phyloP scores from a whole-genome alignment of 2,113 vertebrate genomes.

The Illadopsis cleaveri region DNA sequence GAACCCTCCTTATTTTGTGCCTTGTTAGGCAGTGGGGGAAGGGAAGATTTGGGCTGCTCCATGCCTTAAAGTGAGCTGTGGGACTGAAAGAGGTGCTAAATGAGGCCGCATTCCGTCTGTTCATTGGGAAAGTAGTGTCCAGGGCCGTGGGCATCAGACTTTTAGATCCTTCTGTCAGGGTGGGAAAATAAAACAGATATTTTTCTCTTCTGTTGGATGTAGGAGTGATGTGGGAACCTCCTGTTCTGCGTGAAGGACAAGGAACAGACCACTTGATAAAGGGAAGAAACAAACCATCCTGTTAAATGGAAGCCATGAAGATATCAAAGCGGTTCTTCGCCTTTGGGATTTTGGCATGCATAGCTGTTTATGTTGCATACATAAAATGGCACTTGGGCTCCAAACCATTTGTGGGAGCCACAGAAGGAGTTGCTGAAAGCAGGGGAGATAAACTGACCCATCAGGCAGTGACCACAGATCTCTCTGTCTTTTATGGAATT shows the following conservation, averaged over 20 bases:
- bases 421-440: neutral
- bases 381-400: conserved; percentile 79
- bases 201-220: neutral
- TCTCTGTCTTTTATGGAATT: conserved; percentile 82
- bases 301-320: conserved; percentile 80
- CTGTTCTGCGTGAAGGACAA: neutral
- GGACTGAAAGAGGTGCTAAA: neutral
- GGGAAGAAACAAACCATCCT: neutral
- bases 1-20: neutral
- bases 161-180: neutral
- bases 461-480: neutral
- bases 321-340: conserved; percentile 79
- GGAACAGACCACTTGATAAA: neutral
- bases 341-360: conserved; percentile 75
- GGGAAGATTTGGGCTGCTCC: neutral
- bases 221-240: neutral
- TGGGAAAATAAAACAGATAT: neutral
- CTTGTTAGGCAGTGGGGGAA: neutral
- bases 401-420: conserved; percentile 25
- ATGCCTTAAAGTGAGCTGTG: neutral
- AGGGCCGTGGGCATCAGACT: fast-evolving
- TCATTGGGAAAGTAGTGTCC: neutral
- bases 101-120: neutral
- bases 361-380: conserved; percentile 84
- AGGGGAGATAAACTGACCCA: conserved; percentile 7